Conservation (phyloP, 2,797 vertebrate species). For the Schizopygopsis pylzovi region DNA sequence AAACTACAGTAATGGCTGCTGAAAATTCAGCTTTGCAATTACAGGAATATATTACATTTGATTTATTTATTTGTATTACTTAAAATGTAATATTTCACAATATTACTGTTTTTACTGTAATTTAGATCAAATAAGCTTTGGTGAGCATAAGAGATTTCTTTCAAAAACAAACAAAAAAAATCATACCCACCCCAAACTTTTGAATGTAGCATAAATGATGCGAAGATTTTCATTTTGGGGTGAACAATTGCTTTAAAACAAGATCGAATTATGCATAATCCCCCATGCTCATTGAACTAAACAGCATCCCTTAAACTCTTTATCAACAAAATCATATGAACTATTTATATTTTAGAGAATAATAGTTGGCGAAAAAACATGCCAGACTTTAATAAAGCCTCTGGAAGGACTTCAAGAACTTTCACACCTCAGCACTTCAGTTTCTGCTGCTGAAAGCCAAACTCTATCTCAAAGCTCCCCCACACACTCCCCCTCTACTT, state of each 20-base stretch:
- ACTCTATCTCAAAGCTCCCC: constrained; percentile 44
- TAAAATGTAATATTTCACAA: neutral
- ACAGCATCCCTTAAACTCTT: neutral
- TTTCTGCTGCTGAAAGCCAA: constrained; percentile 61
- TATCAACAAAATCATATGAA: neutral
- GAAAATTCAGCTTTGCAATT: neutral
- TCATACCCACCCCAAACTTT: neutral
- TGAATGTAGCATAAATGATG: neutral
- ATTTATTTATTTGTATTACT: too few species aligned
- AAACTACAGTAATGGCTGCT: neutral
- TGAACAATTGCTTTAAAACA: neutral
- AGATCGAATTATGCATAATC: neutral
- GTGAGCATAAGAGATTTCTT: neutral
- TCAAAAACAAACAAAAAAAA: neutral
- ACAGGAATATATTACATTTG: neutral
- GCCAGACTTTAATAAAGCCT: constrained; percentile 46
- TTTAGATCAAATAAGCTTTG: neutral
- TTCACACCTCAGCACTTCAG: constrained; percentile 70
- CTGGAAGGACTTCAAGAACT: constrained; percentile 66
- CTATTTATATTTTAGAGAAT: constrained; percentile 12
- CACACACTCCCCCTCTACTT: constrained; percentile 32
- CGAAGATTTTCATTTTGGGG: neutral
- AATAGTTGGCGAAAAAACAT: constrained; percentile 27
- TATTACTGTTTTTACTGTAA: neutral
- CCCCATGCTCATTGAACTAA: constrained; percentile 8